Evolutionary conservation across 2,113 vertebrate genomes (phyloP), one percentile per base, ranked within the genome.

Genomic region (Xiphophorus couchianus): DNA sequence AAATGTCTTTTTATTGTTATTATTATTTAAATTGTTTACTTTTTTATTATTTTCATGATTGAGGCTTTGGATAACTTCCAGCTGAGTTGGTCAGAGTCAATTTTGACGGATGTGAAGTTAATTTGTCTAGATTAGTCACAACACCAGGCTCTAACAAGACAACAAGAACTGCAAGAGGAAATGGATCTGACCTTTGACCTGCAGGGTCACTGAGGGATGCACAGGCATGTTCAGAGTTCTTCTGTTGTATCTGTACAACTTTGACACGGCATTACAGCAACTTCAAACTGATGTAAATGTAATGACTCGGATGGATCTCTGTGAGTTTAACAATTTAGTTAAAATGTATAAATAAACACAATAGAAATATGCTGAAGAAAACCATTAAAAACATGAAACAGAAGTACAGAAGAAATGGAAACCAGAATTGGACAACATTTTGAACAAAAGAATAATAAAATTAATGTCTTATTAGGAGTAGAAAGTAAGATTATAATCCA

Each of bases 131-230:
- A n/a, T 58, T 58, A 58, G 51, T 8, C 51, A 58, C 51, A 58
- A 58, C 25, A 58, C 51, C 25, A 58, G 51, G 25, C 22, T n/a
- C 25, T 58, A n/a, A 58, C 22, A 58, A 58, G 51, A 11, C 22
- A 58, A 58, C 22, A 58, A 58, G 51, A 58, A 58, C 22, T n/a
- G 51, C 25, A 58, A 25, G 51, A 58, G 51, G 51, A 58, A 58
- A 58, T 58, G 51, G 51, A 58, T 58, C 51, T 58, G 51, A 58
- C 51, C 51, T 58, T n/a, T 58, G 51, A 58, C 51, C 51, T 58
- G 8, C 25, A 58, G 51, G 51, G 51, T 58, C 51, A 58, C 51
- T n/a, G 25, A 58, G 51, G 25, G 25, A 58, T 58, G 22, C 51
- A 58, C 25, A 58, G 51, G n/a, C 51, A 25, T n/a, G 22, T 25